These are phyloP conservation scores for Staurois parvus DNA, from an alignment of 2,797 vertebrate genomes.

Conservation along the genomic window DNA sequence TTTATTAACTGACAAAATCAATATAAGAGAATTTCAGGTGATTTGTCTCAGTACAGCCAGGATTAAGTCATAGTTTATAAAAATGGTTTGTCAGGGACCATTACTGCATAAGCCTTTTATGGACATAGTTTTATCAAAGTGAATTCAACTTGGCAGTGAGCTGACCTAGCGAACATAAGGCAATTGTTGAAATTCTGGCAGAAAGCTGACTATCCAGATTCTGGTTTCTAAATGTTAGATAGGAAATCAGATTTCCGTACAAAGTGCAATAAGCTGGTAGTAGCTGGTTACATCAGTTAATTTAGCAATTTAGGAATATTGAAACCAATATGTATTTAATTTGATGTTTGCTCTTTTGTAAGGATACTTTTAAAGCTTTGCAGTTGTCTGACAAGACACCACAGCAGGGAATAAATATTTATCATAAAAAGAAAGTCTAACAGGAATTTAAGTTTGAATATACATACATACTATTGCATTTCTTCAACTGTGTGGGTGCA, in stretches of 20 bases:
- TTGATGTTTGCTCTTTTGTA: neutral
- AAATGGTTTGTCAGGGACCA: slow-evolving; percentile 12
- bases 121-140: slow-evolving; percentile 37
- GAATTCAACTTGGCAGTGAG: slow-evolving; percentile 32
- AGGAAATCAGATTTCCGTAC: neutral
- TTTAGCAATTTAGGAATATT: neutral
- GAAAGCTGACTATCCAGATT: neutral
- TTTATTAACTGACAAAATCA: neutral
- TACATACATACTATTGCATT: neutral
- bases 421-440: too few relatives aligned
- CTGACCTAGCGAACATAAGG: slow-evolving; percentile 2
- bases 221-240: neutral
- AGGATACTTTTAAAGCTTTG: neutral
- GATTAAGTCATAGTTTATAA: slow-evolving; percentile 37
- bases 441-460: too few relatives aligned
- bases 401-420: too few relatives aligned
- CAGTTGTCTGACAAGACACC: neutral
- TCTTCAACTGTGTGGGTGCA: neutral
- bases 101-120: slow-evolving; percentile 29
- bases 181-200: slow-evolving; percentile 32
- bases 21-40: slow-evolving; percentile 21
- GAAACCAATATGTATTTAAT: neutral
- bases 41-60: slow-evolving; percentile 4
- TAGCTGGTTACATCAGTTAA: neutral
- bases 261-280: neutral